Percentiles rank a stretch among this genome's conserved stretches.
Evolutionary conservation across 2,888 invertebrate species (phyloP).

Genomic region (Eucriotettix oculatus): DNA sequence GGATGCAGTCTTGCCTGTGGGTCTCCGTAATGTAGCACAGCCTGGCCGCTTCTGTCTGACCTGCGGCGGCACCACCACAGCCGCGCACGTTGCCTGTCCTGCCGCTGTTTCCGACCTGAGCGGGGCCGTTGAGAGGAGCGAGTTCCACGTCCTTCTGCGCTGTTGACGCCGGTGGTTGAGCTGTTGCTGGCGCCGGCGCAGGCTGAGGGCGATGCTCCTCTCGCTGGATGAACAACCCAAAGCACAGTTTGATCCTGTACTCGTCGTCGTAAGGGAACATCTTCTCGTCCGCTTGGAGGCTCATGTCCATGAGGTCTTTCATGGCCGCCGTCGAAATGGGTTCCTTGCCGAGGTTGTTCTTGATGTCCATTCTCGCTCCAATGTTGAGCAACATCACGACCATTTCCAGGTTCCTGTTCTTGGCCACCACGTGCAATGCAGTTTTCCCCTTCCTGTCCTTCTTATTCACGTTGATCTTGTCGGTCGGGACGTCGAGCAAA

Average conservation of each 20-base stretch:
- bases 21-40: too few relatives aligned
- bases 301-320: background rate
- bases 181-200: too few relatives aligned
- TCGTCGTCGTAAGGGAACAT: conserved; percentile 1
- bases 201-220: too few relatives aligned
- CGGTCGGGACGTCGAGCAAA: background rate
- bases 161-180: too few relatives aligned
- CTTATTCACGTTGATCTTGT: background rate
- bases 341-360: conserved; percentile 1
- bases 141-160: too few relatives aligned
- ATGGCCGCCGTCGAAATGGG: background rate
- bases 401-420: background rate
- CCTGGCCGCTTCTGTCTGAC: too few relatives aligned
- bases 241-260: background rate
- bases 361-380: conserved; percentile 1
- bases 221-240: too few relatives aligned
- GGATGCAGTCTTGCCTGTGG: background rate
- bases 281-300: conserved; percentile 1
- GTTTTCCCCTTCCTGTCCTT: conserved; percentile 2
- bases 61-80: too few relatives aligned
- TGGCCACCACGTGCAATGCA: conserved; percentile 2
- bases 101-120: too few relatives aligned
- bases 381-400: background rate
- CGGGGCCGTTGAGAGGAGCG: too few relatives aligned
- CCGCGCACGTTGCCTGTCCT: too few relatives aligned